Base-by-base conservation (phyloP, 2,797 vertebrate species). In the Anableps anableps region DNA sequence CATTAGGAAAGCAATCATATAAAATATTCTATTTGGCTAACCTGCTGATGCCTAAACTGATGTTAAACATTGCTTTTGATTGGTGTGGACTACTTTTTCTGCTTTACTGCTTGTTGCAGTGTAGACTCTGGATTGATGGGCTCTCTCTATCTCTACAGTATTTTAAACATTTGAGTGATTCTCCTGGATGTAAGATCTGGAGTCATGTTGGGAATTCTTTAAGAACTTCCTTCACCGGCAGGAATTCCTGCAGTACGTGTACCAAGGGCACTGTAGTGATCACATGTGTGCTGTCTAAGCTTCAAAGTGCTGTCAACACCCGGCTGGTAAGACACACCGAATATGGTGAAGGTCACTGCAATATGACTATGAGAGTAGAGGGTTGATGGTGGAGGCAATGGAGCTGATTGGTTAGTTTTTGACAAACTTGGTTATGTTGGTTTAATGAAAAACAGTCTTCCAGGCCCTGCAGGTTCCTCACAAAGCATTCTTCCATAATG, bases 221-320 rank as follows among this genome's bases (percentile, higher is more conserved):
- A 38, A 74, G 50, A 23, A n/a, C 13, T 74, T 23, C 34, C 34
- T 38, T 41, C 3, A 17, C 51, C 3, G 14, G 26, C 26, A 41
- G 51, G 7, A 58, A 58, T n/a, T 41, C 26, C 26, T 43, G 36
- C 38, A 43, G 73, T 19, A n/a, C 13, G 51, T 21, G 41, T 38
- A 62, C 36, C 53, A 60, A 38, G 21, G 34, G 21, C 72, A 74
- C 34, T 8, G 72, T 29, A 55, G 50, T 55, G 50, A 53, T 55
- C 34, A 55, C 72, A 53, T 51, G 55, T 74, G 72, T 16, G 50
- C 50, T 41, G 34, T 55, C 48, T 74, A 41, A 43, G 26, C 72
- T 26, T 74, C 21, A 38, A 38, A 53, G 72, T 53, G 48, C 31
- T 74, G 72, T 38, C 72, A 53, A 53, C 50, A 55, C 72, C 31